Conservation (phyloP, 1,140 invertebrate species). For the Hylaeus anthracinus region DNA sequence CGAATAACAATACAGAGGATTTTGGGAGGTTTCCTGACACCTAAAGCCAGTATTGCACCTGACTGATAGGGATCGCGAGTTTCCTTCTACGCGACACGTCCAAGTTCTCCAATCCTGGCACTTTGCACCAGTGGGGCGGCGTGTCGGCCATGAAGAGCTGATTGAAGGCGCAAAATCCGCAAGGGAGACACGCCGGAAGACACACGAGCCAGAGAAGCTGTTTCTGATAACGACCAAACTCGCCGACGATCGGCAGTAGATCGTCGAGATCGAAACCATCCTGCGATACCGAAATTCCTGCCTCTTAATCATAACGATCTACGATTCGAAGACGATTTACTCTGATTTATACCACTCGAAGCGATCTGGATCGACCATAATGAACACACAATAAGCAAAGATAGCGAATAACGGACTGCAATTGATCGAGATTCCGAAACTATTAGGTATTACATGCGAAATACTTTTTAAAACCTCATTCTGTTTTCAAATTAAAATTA, state of each 20-base stretch:
- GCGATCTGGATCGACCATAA: background rate
- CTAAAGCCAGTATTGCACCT: slow-evolving; percentile 56
- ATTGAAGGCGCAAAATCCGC: slow-evolving; percentile 94
- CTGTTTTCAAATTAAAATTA: no score
- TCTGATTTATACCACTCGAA: no score
- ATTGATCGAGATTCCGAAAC: no score
- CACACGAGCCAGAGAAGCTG: slow-evolving; percentile 92
- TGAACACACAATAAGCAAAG: background rate
- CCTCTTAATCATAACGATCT: background rate
- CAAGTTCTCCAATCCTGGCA: slow-evolving; percentile 83
- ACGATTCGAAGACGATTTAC: background rate
- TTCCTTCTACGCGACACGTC: slow-evolving; percentile 82
- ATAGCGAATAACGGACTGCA: no score
- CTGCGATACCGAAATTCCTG: slow-evolving; percentile 66
- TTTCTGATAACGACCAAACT: slow-evolving; percentile 94
- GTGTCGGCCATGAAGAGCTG: slow-evolving; percentile 93
- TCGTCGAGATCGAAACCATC: slow-evolving; percentile 90
- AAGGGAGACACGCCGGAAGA: slow-evolving; percentile 92
- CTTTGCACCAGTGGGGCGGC: slow-evolving; percentile 90
- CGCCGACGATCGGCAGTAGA: slow-evolving; percentile 90
- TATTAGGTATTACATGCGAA: no score
- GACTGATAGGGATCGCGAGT: slow-evolving; percentile 84
- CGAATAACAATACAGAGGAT: background rate
- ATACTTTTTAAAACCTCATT: no score
- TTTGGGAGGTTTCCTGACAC: background rate